Evolutionary conservation across 2,113 vertebrate genomes (phyloP).

Genomic region (Phylloscopus trochiloides): DNA sequence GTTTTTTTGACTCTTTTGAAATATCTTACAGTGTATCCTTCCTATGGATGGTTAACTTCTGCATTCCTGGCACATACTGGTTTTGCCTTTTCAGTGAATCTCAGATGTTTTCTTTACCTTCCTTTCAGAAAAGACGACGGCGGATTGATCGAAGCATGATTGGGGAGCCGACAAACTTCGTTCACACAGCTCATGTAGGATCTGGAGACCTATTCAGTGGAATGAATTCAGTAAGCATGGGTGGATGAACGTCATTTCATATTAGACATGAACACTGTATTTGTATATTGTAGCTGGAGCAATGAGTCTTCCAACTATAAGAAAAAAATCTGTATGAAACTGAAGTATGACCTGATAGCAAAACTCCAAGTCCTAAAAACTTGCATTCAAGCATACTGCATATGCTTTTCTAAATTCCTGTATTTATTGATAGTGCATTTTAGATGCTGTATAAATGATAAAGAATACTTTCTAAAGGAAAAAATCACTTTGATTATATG

Average conservation of each 20-base stretch:
- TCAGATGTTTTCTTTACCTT: neutral
- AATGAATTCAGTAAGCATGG: constrained; percentile 83
- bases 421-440: neutral
- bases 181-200: constrained; percentile 89
- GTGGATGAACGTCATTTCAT: neutral
- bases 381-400: neutral
- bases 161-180: constrained; percentile 89
- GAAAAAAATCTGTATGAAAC: neutral
- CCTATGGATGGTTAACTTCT: neutral
- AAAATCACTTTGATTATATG: neutral
- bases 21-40: neutral
- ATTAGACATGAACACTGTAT: neutral
- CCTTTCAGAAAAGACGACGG: constrained; percentile 82
- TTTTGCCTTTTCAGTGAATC: neutral
- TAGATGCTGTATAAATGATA: neutral
- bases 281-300: neutral
- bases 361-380: neutral
- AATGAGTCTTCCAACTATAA: neutral
- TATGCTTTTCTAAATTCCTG: accelerated
- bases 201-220: constrained; percentile 88
- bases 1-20: neutral
- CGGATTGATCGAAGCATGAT: constrained; percentile 90
- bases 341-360: neutral
- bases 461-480: neutral
- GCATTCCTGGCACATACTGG: accelerated